Evolutionary conservation across 2,113 vertebrate genomes (phyloP).

Genomic region (Hemiscyllium ocellatum): DNA sequence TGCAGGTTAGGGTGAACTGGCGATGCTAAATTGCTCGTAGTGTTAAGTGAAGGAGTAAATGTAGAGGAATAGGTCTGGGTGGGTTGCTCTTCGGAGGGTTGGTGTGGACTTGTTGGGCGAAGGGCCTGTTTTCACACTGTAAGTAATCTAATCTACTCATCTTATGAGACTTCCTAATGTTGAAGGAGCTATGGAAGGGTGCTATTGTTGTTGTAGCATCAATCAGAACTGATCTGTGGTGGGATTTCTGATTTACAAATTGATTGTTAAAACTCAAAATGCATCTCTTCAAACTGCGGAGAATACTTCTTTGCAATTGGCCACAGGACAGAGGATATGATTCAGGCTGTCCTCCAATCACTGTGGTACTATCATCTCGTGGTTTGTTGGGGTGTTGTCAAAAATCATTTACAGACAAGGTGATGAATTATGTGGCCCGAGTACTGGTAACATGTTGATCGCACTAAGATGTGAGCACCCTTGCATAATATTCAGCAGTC

Average conservation of each 20-base stretch:
- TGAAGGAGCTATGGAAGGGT: too few species aligned
- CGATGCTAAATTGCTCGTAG: too few species aligned
- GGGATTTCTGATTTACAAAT: neutral
- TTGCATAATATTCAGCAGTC: neutral
- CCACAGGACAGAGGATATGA: neutral
- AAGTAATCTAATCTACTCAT: too few species aligned
- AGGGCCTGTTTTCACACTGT: too few species aligned
- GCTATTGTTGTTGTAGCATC: neutral
- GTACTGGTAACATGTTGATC: neutral
- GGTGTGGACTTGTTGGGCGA: too few species aligned
- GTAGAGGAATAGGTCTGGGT: too few species aligned
- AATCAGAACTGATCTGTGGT: neutral
- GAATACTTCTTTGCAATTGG: neutral
- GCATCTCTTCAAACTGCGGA: neutral
- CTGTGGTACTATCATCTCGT: neutral
- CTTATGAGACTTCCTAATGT: too few species aligned
- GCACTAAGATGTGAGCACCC: neutral
- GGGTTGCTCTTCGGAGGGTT: too few species aligned
- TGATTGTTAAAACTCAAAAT: neutral
- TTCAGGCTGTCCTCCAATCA: neutral
- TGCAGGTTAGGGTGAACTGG: too few species aligned
- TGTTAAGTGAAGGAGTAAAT: too few species aligned
- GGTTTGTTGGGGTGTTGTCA: neutral
- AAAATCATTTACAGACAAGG: neutral
- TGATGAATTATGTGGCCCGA: neutral